Conservation (phyloP, 2,113 vertebrate species). For the Dipodomys spectabilis region DNA sequence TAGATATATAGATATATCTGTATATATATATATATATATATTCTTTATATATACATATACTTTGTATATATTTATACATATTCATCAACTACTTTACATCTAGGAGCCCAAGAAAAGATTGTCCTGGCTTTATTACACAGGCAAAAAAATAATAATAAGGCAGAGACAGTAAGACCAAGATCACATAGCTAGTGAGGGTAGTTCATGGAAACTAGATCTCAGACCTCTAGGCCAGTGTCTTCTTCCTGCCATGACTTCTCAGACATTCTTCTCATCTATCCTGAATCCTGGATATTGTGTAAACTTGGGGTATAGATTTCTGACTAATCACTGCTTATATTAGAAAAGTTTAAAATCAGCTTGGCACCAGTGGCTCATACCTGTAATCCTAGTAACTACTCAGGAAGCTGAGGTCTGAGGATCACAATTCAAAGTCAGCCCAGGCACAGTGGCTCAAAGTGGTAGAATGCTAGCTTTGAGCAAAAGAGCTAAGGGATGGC, state of each 20-base stretch:
- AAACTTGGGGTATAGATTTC: background rate
- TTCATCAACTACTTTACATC: background rate
- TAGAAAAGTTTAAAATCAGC: constrained; percentile 27
- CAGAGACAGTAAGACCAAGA: background rate
- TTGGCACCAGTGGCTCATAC: fast-evolving
- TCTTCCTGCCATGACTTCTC: background rate
- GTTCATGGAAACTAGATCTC: background rate
- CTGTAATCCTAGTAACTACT: background rate
- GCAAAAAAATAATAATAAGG: background rate
- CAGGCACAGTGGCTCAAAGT: too few relatives aligned
- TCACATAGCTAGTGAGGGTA: background rate
- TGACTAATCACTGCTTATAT: background rate
- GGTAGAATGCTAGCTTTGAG: too few relatives aligned
- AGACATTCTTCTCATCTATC: background rate
- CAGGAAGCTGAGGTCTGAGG: background rate
- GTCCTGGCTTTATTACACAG: background rate
- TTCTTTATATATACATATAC: too few relatives aligned
- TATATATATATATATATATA: too few relatives aligned
- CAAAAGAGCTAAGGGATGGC: too few relatives aligned
- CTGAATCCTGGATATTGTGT: background rate
- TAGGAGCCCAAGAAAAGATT: background rate
- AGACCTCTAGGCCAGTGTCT: background rate
- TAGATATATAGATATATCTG: too few relatives aligned
- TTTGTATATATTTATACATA: too few relatives aligned
- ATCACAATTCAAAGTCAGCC: background rate